phyloP scores from a whole-genome alignment of 2,888 invertebrate species.

The Cybosia mesomella region DNA sequence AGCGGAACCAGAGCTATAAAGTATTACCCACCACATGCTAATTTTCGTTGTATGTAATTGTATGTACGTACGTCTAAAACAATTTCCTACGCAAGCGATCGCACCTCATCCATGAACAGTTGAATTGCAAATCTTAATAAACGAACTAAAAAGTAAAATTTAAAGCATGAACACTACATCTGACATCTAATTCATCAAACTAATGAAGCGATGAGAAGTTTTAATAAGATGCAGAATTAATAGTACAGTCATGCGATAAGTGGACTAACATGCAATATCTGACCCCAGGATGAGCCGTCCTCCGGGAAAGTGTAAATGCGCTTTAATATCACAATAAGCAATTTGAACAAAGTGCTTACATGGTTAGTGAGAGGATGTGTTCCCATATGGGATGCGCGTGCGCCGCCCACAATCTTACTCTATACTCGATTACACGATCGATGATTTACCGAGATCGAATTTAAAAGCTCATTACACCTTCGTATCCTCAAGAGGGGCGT shows the following conservation, averaged over 20 bases:
- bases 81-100: slow-evolving; percentile 77
- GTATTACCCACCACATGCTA: slow-evolving; percentile 84
- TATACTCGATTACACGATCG: slow-evolving; percentile 84
- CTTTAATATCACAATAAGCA: slow-evolving; percentile 56
- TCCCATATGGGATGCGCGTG: slow-evolving; percentile 79
- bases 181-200: slow-evolving; percentile 65
- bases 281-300: slow-evolving; percentile 82
- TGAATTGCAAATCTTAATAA: slow-evolving; percentile 64
- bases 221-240: slow-evolving; percentile 39
- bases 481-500: slow-evolving; percentile 66
- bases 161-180: slow-evolving; percentile 56
- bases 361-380: slow-evolving; percentile 77
- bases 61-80: slow-evolving; percentile 68
- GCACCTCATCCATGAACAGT: slow-evolving; percentile 75
- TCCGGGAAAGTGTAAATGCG: slow-evolving; percentile 68
- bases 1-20: slow-evolving; percentile 82
- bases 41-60: slow-evolving; percentile 79
- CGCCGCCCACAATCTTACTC: slow-evolving; percentile 82
- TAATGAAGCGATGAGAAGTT: slow-evolving; percentile 59
- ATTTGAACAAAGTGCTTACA: slow-evolving; percentile 64
- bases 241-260: slow-evolving; percentile 59
- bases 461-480: slow-evolving; percentile 78
- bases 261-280: slow-evolving; percentile 69
- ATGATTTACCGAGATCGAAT: slow-evolving; percentile 86
- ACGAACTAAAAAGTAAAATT: slow-evolving; percentile 52